phyloP scores from a whole-genome alignment of 2,113 vertebrate genomes.

The Dicerorhinus sumatrensis region DNA sequence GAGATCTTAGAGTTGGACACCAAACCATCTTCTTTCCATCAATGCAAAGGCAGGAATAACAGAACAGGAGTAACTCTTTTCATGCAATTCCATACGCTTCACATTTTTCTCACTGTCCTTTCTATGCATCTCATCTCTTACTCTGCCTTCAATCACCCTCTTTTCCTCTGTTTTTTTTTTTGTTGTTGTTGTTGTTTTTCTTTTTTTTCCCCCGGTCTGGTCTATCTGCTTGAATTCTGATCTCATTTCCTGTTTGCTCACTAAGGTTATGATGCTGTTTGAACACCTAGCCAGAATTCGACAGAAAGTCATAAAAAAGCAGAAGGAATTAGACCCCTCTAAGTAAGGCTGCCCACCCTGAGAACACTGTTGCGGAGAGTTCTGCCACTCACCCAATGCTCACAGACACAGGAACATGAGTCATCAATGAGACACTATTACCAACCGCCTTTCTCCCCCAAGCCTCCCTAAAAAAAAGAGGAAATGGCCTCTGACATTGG shows the following conservation, averaged over 20 bases:
- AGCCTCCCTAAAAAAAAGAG: constrained; percentile 56
- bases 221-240: background rate
- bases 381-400: background rate
- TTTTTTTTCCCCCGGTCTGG: too few species aligned
- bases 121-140: background rate
- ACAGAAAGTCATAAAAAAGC: background rate
- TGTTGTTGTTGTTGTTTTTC: rapidly evolving
- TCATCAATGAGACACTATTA: constrained; percentile 65
- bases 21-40: background rate
- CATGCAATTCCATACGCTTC: background rate
- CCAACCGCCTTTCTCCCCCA: constrained; percentile 48
- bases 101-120: background rate
- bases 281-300: background rate
- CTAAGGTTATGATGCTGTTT: background rate
- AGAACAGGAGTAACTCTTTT: background rate
- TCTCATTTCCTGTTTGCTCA: constrained; percentile 18
- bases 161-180: background rate
- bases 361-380: background rate
- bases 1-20: background rate
- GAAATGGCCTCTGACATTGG: constrained; percentile 68
- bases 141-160: background rate
- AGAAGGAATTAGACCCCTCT: background rate
- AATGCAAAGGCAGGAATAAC: background rate
- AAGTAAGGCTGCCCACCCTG: background rate
- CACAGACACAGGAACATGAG: constrained; percentile 61